Evolutionary conservation across 2,888 invertebrate species (phyloP).

Genomic region (Euzetes globulus): DNA sequence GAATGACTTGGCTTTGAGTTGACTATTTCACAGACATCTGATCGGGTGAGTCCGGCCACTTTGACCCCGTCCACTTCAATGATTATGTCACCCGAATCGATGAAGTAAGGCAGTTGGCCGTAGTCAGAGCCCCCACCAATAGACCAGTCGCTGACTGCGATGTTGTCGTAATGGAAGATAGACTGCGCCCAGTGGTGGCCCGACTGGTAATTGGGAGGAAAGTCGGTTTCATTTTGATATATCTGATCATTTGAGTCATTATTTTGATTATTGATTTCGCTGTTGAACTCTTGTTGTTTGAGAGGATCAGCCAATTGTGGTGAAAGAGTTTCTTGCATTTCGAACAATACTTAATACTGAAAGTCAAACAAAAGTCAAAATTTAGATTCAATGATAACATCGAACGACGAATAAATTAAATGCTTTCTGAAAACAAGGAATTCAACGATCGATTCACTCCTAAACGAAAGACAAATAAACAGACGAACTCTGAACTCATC

Average conservation of each 20-base stretch:
- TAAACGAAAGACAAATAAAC: not conserved
- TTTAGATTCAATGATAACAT: not conserved
- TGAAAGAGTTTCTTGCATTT: constrained; percentile 26
- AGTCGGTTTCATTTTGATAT: not conserved
- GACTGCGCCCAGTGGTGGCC: constrained; percentile 19
- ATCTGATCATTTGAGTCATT: constrained; percentile 14
- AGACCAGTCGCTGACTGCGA: constrained; percentile 30
- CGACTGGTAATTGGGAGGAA: constrained; percentile 1
- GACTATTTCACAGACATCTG: constrained; percentile 49
- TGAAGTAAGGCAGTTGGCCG: constrained; percentile 38
- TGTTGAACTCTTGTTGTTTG: not conserved
- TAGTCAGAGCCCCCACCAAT: constrained; percentile 38
- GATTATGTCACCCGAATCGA: constrained; percentile 48
- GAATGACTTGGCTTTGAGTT: constrained; percentile 19
- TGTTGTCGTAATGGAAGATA: constrained; percentile 9
- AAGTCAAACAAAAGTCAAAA: not conserved
- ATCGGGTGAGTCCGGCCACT: constrained; percentile 54
- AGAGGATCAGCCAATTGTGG: constrained; percentile 7
- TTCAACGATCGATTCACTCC: not conserved
- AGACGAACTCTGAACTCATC: not conserved
- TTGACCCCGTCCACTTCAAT: constrained; percentile 54
- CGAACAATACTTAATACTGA: not conserved
- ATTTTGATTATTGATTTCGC: not conserved
- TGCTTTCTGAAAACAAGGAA: too few species aligned
- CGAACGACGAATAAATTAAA: not conserved